phyloP scores from a whole-genome alignment of 2,113 vertebrate species.

The Mohoua ochrocephala region DNA sequence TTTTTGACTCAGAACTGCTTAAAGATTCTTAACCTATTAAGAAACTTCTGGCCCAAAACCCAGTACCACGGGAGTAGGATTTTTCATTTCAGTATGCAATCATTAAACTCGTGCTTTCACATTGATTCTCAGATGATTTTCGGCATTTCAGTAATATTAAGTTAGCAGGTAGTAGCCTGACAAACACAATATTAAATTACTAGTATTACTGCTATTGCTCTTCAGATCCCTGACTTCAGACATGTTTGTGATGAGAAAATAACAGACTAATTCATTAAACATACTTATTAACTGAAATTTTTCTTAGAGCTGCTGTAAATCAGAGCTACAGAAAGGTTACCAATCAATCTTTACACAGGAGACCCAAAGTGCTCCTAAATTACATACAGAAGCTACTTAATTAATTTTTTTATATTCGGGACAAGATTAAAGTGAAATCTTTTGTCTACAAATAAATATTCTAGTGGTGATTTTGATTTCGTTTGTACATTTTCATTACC shows the following conservation, averaged over 20 bases:
- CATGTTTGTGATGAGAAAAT: neutral
- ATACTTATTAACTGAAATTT: neutral
- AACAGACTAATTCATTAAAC: neutral
- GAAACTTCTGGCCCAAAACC: neutral
- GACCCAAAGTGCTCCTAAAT: neutral
- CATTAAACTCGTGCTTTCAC: neutral
- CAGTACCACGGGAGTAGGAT: neutral
- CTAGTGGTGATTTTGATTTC: neutral
- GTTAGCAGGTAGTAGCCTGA: neutral
- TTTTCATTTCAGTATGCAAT: neutral
- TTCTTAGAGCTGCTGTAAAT: neutral
- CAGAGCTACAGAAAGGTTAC: neutral
- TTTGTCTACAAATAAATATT: neutral
- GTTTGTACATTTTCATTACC: neutral
- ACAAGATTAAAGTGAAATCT: neutral
- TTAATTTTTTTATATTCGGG: neutral
- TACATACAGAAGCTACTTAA: neutral
- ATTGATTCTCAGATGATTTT: neutral
- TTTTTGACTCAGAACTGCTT: neutral
- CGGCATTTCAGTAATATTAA: neutral
- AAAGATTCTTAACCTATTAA: neutral
- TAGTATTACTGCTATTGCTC: neutral
- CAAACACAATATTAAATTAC: neutral
- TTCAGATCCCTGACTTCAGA: neutral
- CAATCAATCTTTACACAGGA: neutral